These are phyloP conservation scores for Mythimna impura DNA, from an alignment of 2,888 invertebrate species.

Conservation along the genomic window DNA sequence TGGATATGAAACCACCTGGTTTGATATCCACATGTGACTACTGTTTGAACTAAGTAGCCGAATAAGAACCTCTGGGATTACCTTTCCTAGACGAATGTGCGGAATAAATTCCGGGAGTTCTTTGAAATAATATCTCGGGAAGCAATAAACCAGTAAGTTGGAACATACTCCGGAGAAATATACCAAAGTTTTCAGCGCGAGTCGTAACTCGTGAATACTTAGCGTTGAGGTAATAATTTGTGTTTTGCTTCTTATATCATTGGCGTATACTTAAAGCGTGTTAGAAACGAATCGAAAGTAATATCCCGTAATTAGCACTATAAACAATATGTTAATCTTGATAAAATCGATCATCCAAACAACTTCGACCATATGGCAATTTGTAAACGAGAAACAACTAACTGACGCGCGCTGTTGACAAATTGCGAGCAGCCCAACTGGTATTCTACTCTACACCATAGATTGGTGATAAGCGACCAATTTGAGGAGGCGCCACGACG, in stretches of 20 bases:
- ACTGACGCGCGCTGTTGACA: conserved; percentile 82
- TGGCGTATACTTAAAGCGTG: conserved; percentile 40
- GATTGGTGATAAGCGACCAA: conserved; percentile 91
- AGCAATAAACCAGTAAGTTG: conserved; percentile 89
- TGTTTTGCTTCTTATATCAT: conserved; percentile 70
- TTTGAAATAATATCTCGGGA: conserved; percentile 88
- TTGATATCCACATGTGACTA: conserved; percentile 71
- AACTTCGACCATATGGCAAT: conserved; percentile 65
- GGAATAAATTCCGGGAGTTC: conserved; percentile 87
- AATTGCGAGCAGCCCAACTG: conserved; percentile 86
- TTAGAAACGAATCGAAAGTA: conserved; percentile 8
- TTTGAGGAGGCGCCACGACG: conserved; percentile 90
- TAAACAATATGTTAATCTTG: conserved; percentile 28
- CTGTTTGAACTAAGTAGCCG: conserved; percentile 85
- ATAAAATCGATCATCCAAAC: conserved; percentile 59
- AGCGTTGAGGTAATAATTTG: conserved; percentile 77
- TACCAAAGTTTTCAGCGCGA: conserved; percentile 85
- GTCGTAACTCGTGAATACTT: conserved; percentile 80
- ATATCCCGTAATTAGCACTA: conserved; percentile 2
- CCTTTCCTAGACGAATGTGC: conserved; percentile 82
- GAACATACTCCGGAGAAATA: conserved; percentile 85
- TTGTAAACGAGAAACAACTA: conserved; percentile 81
- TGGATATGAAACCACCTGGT: conserved; percentile 47
- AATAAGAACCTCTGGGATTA: conserved; percentile 86
- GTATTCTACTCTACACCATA: conserved; percentile 87